Conservation (phyloP, 2,797 vertebrate species). For the Cephalopachus bancanus region DNA sequence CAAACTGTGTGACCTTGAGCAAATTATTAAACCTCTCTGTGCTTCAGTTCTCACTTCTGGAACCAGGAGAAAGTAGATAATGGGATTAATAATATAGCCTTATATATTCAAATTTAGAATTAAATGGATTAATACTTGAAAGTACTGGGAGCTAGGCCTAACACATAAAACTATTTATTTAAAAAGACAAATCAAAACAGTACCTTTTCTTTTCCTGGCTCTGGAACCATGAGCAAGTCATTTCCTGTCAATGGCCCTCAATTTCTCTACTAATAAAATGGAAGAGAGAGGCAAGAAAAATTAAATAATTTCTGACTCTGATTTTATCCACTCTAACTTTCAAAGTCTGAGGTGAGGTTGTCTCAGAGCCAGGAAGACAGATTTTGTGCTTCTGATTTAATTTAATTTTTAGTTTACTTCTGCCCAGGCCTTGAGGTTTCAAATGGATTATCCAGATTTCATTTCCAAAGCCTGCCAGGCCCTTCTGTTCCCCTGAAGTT, state of each 20-base stretch:
- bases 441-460: slow-evolving; percentile 85
- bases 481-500: slow-evolving; percentile 75
- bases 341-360: slow-evolving; percentile 54
- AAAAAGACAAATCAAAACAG: not conserved
- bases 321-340: slow-evolving; percentile 19
- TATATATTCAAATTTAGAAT: not conserved
- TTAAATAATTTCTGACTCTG: slow-evolving; percentile 1
- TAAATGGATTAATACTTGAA: not conserved
- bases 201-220: not conserved
- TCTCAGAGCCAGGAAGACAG: slow-evolving; percentile 58
- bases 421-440: slow-evolving; percentile 76
- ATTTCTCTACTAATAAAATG: not conserved
- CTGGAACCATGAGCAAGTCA: not conserved
- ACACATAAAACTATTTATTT: not conserved
- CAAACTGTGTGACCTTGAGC: not conserved
- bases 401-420: slow-evolving; percentile 80
- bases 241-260: not conserved
- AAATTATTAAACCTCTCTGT: not conserved
- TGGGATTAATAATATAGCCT: not conserved
- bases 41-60: not conserved
- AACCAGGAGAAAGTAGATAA: not conserved
- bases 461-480: slow-evolving; percentile 71
- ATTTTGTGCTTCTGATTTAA: slow-evolving; percentile 71
- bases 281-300: not conserved
- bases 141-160: not conserved